A percentile compares a stretch with the other conserved stretches of the same genome.
phyloP scores from a whole-genome alignment of 2,113 vertebrate species.

The Tragelaphus strepsiceros region DNA sequence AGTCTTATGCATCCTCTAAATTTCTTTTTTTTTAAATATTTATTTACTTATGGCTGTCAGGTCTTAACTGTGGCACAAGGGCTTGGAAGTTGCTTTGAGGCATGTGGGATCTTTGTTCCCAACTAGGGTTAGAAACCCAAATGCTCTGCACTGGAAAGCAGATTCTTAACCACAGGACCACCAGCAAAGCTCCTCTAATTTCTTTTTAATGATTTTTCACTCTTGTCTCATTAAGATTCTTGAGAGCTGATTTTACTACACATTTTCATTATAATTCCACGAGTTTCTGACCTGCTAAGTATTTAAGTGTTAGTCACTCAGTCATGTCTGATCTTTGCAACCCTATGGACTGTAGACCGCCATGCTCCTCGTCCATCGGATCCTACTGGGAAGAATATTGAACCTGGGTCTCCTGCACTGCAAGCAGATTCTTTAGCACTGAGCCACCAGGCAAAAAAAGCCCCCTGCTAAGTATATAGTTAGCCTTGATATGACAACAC shows the following conservation, averaged over 20 bases:
- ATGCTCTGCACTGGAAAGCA: not conserved
- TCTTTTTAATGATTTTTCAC: constrained; percentile 5
- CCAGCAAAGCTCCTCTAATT: not conserved
- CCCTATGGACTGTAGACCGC: not conserved
- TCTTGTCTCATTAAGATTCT: not conserved
- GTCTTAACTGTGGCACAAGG: not conserved
- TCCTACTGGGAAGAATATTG: not conserved
- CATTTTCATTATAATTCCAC: constrained; percentile 25
- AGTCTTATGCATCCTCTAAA: not conserved
- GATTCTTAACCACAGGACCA: not conserved
- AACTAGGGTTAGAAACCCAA: not conserved
- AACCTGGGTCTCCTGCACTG: not conserved
- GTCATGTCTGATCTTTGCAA: not conserved
- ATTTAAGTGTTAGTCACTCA: not conserved
- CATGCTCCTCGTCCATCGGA: not conserved
- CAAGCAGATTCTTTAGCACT: not conserved
- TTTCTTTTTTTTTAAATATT: not conserved
- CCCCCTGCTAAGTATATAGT: not conserved
- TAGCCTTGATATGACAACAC: not conserved
- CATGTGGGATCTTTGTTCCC: not conserved
- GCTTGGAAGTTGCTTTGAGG: not conserved
- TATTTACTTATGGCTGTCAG: not conserved
- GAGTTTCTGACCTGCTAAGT: not conserved
- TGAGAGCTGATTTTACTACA: not conserved
- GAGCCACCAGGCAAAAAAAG: not conserved